These are phyloP conservation scores for Polymixis flavicincta DNA, from an alignment of 2,888 invertebrate species.

Conservation along the genomic window DNA sequence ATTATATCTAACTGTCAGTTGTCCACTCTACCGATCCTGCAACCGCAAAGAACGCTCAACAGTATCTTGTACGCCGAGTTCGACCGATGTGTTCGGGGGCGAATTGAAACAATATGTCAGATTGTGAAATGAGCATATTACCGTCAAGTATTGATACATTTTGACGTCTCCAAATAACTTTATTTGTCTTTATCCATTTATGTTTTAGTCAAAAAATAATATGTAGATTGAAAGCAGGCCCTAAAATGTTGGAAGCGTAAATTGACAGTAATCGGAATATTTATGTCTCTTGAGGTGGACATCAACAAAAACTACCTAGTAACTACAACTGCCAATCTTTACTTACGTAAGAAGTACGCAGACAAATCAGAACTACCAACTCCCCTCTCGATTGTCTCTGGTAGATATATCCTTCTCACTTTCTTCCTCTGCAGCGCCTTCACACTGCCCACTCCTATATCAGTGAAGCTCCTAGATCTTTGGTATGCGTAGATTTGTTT, in stretches of 20 bases:
- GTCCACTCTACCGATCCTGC: no score
- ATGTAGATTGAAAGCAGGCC: no score
- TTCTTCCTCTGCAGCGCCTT: slow-evolving; percentile 75
- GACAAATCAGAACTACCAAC: slow-evolving; percentile 77
- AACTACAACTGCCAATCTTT: not conserved
- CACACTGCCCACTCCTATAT: slow-evolving; percentile 79
- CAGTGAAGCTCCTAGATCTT: slow-evolving; percentile 71
- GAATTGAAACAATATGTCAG: not conserved
- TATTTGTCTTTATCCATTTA: not conserved
- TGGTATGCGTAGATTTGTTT: slow-evolving; percentile 73
- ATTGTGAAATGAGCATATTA: not conserved
- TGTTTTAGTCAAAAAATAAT: not conserved
- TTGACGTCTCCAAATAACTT: not conserved
- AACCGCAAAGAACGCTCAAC: not conserved
- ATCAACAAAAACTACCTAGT: not conserved
- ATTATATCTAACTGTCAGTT: not conserved
- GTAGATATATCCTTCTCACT: slow-evolving; percentile 78
- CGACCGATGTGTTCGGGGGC: not conserved
- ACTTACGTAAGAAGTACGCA: slow-evolving; percentile 72
- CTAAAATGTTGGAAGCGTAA: not conserved
- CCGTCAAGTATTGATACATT: not conserved
- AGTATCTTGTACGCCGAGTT: not conserved
- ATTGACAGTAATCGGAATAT: not conserved
- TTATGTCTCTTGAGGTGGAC: no score
- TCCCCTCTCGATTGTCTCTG: slow-evolving; percentile 77